These are phyloP conservation scores for Pheosia tremula DNA, from an alignment of 2,888 invertebrate genomes.

Conservation along the genomic window DNA sequence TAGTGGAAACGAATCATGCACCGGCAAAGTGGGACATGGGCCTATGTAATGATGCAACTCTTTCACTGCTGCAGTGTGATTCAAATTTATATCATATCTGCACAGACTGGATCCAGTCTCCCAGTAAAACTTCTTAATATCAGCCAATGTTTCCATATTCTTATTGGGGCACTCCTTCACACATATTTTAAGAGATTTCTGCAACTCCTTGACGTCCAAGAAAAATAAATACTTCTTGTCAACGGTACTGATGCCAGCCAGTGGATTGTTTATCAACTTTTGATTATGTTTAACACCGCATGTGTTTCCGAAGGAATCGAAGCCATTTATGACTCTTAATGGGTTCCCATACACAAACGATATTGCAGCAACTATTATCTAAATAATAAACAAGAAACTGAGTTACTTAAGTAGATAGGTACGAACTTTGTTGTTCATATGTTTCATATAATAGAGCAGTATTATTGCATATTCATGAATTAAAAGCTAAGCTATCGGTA, in stretches of 20 bases:
- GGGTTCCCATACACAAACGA: slow-evolving; percentile 96
- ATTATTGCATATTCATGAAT: no score
- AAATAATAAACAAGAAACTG: slow-evolving; percentile 36
- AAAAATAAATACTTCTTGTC: slow-evolving; percentile 93
- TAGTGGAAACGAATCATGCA: slow-evolving; percentile 90
- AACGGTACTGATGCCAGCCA: slow-evolving; percentile 92
- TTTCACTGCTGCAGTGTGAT: slow-evolving; percentile 70
- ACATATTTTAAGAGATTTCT: slow-evolving; percentile 93
- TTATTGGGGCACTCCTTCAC: slow-evolving; percentile 93
- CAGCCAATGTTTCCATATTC: slow-evolving; percentile 85
- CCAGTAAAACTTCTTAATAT: slow-evolving; percentile 89
- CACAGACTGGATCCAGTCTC: slow-evolving; percentile 91
- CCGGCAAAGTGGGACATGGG: slow-evolving; percentile 91
- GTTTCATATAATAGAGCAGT: no score
- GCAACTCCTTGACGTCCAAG: slow-evolving; percentile 91
- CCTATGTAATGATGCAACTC: slow-evolving; percentile 83
- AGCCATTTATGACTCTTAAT: slow-evolving; percentile 93
- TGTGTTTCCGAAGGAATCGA: slow-evolving; percentile 97
- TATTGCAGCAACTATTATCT: slow-evolving; percentile 94
- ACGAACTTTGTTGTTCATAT: no score
- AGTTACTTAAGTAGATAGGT: not conserved
- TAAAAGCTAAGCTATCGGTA: not conserved
- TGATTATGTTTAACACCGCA: slow-evolving; percentile 94
- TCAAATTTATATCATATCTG: slow-evolving; percentile 87
- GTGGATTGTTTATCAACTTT: slow-evolving; percentile 88